phyloP scores from a whole-genome alignment of 2,113 vertebrate species.

The Emberiza fucata region DNA sequence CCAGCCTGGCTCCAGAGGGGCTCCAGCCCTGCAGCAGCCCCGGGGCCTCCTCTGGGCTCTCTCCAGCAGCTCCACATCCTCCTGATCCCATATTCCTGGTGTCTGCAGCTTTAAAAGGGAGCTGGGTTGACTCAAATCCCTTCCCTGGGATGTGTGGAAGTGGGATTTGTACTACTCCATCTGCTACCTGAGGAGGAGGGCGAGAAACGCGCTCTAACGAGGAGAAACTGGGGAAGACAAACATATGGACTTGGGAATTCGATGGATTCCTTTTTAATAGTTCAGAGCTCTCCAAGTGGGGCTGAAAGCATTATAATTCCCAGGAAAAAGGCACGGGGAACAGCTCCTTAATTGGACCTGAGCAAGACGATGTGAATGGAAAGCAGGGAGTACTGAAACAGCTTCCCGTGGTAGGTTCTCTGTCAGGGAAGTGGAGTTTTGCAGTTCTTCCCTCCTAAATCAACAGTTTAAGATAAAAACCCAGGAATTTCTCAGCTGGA shows the following conservation, averaged over 20 bases:
- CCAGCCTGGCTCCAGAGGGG: neutral
- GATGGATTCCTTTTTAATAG: neutral
- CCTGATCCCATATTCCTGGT: neutral
- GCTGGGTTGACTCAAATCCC: neutral
- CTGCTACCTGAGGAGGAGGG: conserved; percentile 19
- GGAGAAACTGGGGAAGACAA: neutral
- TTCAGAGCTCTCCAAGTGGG: neutral
- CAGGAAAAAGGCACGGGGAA: neutral
- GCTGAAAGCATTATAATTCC: neutral
- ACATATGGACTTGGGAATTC: neutral
- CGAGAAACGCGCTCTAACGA: neutral
- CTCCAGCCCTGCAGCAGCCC: neutral
- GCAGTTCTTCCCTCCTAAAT: neutral
- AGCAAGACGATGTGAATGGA: neutral
- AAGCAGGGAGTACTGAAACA: neutral
- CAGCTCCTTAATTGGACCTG: neutral
- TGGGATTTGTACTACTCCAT: neutral
- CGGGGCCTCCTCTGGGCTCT: rapidly evolving
- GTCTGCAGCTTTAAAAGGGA: neutral
- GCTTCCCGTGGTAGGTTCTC: neutral
- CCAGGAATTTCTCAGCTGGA: neutral
- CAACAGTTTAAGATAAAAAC: neutral
- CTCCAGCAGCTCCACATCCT: neutral
- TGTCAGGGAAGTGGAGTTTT: neutral
- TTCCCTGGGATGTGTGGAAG: neutral